A percentile compares a stretch with the other conserved stretches of the same genome.
Evolutionary conservation across 2,797 vertebrate genomes (phyloP).

Genomic region (Enteromius argenteus): DNA sequence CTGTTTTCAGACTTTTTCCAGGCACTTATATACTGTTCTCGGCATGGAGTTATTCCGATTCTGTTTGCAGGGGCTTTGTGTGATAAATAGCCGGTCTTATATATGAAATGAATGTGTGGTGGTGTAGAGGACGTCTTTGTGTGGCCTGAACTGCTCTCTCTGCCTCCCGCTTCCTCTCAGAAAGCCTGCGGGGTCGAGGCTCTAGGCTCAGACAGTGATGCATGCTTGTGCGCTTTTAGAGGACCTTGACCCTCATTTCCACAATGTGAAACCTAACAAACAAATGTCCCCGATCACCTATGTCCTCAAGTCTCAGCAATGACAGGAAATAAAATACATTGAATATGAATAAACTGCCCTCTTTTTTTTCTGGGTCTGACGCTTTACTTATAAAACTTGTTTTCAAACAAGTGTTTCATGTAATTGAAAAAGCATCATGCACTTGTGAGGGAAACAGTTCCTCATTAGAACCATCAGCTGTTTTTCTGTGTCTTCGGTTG

Average conservation of each 20-base stretch:
- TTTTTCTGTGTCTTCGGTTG: constrained; percentile 34
- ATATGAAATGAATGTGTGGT: constrained; percentile 50
- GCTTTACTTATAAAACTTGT: constrained; percentile 15
- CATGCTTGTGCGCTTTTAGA: constrained; percentile 63
- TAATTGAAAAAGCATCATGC: constrained; percentile 51
- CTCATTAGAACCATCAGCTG: constrained; percentile 38
- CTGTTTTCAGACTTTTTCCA: constrained; percentile 53
- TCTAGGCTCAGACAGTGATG: constrained; percentile 61
- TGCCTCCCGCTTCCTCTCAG: constrained; percentile 61
- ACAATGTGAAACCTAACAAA: constrained; percentile 62
- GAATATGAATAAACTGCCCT: neutral
- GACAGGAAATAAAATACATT: constrained; percentile 24
- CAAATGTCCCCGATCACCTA: constrained; percentile 46
- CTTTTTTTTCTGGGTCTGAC: neutral
- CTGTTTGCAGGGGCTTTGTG: constrained; percentile 44
- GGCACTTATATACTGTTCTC: constrained; percentile 26
- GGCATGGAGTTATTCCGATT: constrained; percentile 44
- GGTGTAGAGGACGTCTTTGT: constrained; percentile 57
- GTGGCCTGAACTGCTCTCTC: constrained; percentile 50
- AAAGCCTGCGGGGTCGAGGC: constrained; percentile 51
- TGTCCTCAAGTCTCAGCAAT: constrained; percentile 33
- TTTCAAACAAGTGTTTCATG: constrained; percentile 47
- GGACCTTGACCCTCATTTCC: constrained; percentile 67
- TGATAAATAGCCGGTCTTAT: constrained; percentile 58
- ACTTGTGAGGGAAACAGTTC: constrained; percentile 48